These are phyloP conservation scores for Panulirus ornatus DNA, from an alignment of 1,140 invertebrate genomes.

Conservation along the genomic window DNA sequence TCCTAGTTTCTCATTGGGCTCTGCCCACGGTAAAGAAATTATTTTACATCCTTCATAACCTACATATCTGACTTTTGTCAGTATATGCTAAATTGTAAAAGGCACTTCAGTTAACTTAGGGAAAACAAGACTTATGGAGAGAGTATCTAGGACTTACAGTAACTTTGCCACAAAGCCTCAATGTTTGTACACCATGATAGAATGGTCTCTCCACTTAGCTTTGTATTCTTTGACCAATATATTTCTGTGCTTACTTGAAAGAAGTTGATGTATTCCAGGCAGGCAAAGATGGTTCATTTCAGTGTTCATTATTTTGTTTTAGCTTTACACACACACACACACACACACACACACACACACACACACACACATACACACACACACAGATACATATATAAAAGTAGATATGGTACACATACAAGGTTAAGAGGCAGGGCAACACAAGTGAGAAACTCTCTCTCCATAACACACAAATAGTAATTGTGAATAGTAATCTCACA, in stretches of 20 bases:
- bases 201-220: background rate
- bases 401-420: background rate
- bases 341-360: background rate
- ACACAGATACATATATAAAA: background rate
- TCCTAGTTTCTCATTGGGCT: too few species aligned
- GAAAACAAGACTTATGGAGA: conserved; percentile 31
- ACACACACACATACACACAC: background rate
- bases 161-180: conserved; percentile 22
- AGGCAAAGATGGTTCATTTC: background rate
- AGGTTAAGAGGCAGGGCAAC: background rate
- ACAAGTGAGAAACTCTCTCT: too few species aligned
- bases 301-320: background rate
- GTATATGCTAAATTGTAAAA: background rate
- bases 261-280: background rate
- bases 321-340: background rate
- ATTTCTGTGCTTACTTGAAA: background rate
- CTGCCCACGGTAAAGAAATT: too few species aligned
- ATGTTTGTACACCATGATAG: background rate
- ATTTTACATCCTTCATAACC: too few species aligned
- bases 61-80: too few species aligned
- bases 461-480: too few species aligned
- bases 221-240: conserved; percentile 1
- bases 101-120: background rate
- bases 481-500: too few species aligned
- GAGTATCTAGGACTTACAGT: background rate